Percentiles rank a stretch among this genome's conserved stretches.
phyloP scores from a whole-genome alignment of 2,113 vertebrate genomes.

The Hippocampus comes region DNA sequence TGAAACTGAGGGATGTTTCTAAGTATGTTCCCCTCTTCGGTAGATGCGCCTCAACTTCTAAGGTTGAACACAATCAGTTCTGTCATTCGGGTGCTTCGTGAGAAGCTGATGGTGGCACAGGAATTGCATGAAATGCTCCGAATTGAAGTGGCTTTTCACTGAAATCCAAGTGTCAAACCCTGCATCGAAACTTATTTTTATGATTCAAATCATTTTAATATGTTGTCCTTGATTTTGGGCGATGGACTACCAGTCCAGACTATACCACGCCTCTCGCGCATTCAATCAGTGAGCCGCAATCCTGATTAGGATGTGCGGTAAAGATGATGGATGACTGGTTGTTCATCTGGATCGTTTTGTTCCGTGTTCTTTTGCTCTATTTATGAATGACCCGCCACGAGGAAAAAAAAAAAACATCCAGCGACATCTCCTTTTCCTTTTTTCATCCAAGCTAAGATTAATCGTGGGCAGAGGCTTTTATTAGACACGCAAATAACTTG shows the following conservation, averaged over 20 bases:
- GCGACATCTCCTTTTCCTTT: background rate
- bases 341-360: background rate
- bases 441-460: slow-evolving; percentile 1
- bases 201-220: background rate
- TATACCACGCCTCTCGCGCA: background rate
- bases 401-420: background rate
- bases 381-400: background rate
- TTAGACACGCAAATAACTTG: slow-evolving; percentile 17
- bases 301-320: background rate
- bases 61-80: too few relatives aligned
- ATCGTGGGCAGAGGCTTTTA: slow-evolving; percentile 3
- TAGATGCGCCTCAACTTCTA: too few relatives aligned
- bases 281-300: too few relatives aligned
- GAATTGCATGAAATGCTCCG: background rate
- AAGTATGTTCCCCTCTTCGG: too few relatives aligned
- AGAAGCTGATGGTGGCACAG: background rate
- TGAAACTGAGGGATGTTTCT: too few relatives aligned
- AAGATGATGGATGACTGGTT: background rate
- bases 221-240: background rate
- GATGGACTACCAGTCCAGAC: too few relatives aligned
- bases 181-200: background rate
- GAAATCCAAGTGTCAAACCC: background rate
- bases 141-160: background rate
- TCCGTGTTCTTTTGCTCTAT: background rate
- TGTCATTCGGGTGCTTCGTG: too few relatives aligned